A percentile compares a stretch with the other conserved stretches of the same genome.
Conservation (phyloP, 1,140 invertebrate species). For the Meloidogyne hapla region DNA sequence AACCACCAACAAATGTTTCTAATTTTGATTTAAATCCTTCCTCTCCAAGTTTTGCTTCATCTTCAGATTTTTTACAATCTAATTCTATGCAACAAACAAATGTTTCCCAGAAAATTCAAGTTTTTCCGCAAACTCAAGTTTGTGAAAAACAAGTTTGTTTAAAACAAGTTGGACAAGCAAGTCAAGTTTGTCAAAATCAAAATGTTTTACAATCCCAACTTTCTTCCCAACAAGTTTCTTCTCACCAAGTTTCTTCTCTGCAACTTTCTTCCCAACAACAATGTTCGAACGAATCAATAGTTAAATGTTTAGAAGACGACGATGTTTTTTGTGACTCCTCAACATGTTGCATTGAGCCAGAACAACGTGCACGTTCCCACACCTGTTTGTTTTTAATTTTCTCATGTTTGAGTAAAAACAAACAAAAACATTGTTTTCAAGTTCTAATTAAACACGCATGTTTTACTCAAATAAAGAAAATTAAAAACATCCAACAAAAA, state of each 20-base stretch:
- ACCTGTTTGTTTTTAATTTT: neutral
- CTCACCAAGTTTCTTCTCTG: neutral
- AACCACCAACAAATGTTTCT: neutral
- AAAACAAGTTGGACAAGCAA: too few relatives aligned
- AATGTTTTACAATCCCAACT: neutral
- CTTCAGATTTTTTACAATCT: neutral
- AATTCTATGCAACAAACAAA: neutral
- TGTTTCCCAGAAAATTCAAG: neutral
- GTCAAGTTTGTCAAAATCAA: too few relatives aligned
- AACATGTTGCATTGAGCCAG: neutral
- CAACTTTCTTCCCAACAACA: neutral
- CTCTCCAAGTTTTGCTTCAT: neutral
- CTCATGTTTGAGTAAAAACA: too few relatives aligned
- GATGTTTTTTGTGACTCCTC: neutral
- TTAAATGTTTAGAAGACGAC: neutral
- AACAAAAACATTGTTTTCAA: too few relatives aligned
- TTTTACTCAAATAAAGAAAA: too few relatives aligned
- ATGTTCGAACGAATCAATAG: neutral
- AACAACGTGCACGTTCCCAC: neutral
- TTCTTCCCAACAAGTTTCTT: neutral
- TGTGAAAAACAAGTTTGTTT: too few relatives aligned
- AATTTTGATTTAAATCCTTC: neutral
- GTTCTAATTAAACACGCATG: too few relatives aligned
- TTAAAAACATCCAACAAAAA: too few relatives aligned
- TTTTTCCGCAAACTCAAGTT: too few relatives aligned